A percentile compares a stretch with the other conserved stretches of the same genome.
These are phyloP conservation scores for Drosophila borborema DNA, from an alignment of 2,888 invertebrate species.

Conservation along the genomic window DNA sequence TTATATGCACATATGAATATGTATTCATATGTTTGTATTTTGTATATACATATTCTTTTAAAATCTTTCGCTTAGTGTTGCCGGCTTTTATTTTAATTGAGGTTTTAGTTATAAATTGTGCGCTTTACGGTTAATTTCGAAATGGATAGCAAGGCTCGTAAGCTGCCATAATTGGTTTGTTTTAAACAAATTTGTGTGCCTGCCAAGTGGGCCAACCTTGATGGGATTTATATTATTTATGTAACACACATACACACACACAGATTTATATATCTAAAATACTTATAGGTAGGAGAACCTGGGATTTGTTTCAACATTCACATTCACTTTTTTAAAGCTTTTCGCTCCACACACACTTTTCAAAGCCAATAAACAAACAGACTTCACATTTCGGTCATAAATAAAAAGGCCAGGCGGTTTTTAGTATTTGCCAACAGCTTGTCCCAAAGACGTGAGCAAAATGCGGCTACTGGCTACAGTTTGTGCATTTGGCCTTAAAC, in stretches of 20 bases:
- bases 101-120: slow-evolving; percentile 56
- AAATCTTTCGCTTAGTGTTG: slow-evolving; percentile 24
- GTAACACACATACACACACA: neutral
- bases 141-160: slow-evolving; percentile 50
- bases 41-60: slow-evolving; percentile 29
- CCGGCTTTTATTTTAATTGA: slow-evolving; percentile 66
- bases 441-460: slow-evolving; percentile 61
- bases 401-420: slow-evolving; percentile 51
- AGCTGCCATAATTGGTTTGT: slow-evolving; percentile 55
- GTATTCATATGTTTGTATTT: neutral
- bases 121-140: slow-evolving; percentile 60
- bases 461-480: slow-evolving; percentile 30
- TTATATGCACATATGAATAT: neutral
- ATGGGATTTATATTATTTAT: slow-evolving; percentile 27
- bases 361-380: slow-evolving; percentile 43
- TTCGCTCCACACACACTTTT: slow-evolving; percentile 19
- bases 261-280: neutral
- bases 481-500: slow-evolving; percentile 10
- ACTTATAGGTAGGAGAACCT: neutral
- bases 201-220: slow-evolving; percentile 33
- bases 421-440: slow-evolving; percentile 51
- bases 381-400: slow-evolving; percentile 64
- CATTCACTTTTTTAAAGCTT: neutral
- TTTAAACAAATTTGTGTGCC: slow-evolving; percentile 27
- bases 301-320: neutral